These are phyloP conservation scores for Caerostris extrusa DNA, from an alignment of 1,140 invertebrate species.

Conservation along the genomic window DNA sequence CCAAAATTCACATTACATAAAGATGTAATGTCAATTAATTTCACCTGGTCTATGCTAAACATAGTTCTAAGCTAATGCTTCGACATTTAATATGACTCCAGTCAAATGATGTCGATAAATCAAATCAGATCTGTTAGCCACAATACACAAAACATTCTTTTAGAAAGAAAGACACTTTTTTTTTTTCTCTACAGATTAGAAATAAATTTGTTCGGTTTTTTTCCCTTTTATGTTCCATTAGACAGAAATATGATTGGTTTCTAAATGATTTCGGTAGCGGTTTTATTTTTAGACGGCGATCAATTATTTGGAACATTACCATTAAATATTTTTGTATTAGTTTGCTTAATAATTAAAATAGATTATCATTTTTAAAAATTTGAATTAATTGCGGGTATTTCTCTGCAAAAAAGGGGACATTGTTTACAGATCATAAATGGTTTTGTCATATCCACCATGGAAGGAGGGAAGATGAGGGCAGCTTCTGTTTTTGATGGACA, in stretches of 20 bases:
- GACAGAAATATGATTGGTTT: not conserved
- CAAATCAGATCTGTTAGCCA: not conserved
- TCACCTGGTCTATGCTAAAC: not conserved
- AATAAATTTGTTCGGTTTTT: not conserved
- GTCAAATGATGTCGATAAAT: not conserved
- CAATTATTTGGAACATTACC: too few relatives aligned
- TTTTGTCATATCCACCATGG: too few relatives aligned
- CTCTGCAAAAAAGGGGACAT: too few relatives aligned
- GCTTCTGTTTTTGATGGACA: too few relatives aligned
- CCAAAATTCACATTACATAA: not conserved
- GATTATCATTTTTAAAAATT: too few relatives aligned
- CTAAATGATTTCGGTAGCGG: not conserved
- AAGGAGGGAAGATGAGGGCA: too few relatives aligned
- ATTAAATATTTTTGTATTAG: too few relatives aligned
- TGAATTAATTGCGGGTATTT: too few relatives aligned
- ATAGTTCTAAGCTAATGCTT: not conserved
- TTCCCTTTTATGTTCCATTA: not conserved
- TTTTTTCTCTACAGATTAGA: not conserved
- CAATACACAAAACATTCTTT: not conserved
- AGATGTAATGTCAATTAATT: not conserved
- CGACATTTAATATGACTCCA: not conserved
- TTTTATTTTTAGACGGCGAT: not conserved
- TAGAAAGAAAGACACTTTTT: not conserved
- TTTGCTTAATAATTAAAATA: too few relatives aligned
- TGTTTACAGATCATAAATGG: too few relatives aligned